Evolutionary conservation across 2,888 invertebrate genomes (phyloP).

Genomic region (Eutolmus rufibarbis): DNA sequence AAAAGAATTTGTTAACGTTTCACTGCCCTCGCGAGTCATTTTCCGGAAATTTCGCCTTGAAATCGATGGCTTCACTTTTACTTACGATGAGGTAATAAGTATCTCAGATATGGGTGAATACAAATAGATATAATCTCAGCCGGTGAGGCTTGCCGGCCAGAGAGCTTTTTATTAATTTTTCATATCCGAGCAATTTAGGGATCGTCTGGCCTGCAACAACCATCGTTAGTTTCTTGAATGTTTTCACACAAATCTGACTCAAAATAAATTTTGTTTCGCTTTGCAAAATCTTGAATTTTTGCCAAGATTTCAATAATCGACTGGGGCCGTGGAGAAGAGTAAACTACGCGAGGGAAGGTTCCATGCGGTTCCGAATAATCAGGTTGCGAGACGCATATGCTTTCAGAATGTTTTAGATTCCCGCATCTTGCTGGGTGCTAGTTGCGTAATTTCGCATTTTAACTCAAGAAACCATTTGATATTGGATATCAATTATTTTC

Average conservation of each 20-base stretch:
- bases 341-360: neutral
- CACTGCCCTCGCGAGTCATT: neutral
- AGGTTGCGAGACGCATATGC: neutral
- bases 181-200: neutral
- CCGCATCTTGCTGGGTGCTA: neutral
- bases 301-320: neutral
- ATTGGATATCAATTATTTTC: neutral
- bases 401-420: neutral
- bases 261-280: neutral
- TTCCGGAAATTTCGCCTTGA: neutral
- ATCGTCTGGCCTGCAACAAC: neutral
- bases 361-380: neutral
- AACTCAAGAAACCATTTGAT: neutral
- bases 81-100: neutral
- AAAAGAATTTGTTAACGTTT: neutral
- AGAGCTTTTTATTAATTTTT: neutral
- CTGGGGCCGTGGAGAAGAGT: neutral
- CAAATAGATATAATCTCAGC: neutral
- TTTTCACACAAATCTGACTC: neutral
- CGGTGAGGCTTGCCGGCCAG: neutral
- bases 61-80: constrained; percentile 18
- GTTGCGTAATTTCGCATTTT: neutral
- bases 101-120: neutral
- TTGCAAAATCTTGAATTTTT: neutral
- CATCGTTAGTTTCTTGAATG: neutral